phyloP scores from a whole-genome alignment of 2,888 invertebrate species.

The Trilocha varians region DNA sequence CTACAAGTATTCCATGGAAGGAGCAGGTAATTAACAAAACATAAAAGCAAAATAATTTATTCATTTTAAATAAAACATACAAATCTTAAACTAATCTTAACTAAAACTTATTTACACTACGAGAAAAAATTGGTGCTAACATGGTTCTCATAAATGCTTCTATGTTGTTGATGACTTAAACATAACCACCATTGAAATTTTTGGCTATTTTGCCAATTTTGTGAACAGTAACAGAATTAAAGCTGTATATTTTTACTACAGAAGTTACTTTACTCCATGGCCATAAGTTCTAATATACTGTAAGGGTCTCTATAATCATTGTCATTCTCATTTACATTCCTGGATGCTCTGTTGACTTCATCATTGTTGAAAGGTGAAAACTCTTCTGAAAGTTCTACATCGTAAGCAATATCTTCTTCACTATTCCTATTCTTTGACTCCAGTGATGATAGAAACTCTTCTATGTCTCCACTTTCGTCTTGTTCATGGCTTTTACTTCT shows the following conservation, averaged over 20 bases:
- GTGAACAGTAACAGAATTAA: constrained; percentile 8
- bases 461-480: constrained; percentile 41
- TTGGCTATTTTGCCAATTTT: background rate
- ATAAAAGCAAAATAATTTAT: constrained; percentile 23
- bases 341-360: constrained; percentile 18
- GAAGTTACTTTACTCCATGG: constrained; percentile 59
- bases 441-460: constrained; percentile 45
- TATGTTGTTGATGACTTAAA: constrained; percentile 28
- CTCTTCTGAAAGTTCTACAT: constrained; percentile 21
- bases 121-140: constrained; percentile 13
- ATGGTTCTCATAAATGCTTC: constrained; percentile 35
- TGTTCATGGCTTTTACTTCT: too few species aligned
- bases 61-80: constrained; percentile 23
- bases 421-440: constrained; percentile 22
- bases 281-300: constrained; percentile 58
- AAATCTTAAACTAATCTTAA: constrained; percentile 48
- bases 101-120: constrained; percentile 57
- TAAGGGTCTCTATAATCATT: constrained; percentile 34
- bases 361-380: constrained; percentile 25
- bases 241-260: constrained; percentile 5
- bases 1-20: constrained; percentile 93
- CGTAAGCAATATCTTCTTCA: constrained; percentile 32
- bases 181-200: background rate
- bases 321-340: constrained; percentile 20
- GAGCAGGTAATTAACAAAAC: constrained; percentile 74